These are phyloP conservation scores for Chromobotia macracanthus DNA, from an alignment of 2,797 vertebrate genomes.

Conservation along the genomic window DNA sequence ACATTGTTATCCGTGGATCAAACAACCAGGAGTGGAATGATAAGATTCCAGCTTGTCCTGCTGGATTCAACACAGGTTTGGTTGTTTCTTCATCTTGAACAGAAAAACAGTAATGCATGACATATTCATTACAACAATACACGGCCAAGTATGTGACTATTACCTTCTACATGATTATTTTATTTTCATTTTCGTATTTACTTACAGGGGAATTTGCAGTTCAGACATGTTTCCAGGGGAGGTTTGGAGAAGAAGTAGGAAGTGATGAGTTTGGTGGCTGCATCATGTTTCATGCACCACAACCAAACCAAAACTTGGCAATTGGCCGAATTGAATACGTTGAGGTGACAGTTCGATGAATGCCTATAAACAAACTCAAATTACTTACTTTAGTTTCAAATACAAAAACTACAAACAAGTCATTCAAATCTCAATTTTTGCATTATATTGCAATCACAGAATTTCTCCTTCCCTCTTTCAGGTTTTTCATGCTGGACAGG, in stretches of 20 bases:
- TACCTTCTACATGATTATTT: too few species aligned
- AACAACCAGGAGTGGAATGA: slow-evolving; percentile 78
- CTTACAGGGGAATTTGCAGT: slow-evolving; percentile 85
- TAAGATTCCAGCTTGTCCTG: slow-evolving; percentile 78
- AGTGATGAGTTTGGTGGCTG: slow-evolving; percentile 87
- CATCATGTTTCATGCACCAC: slow-evolving; percentile 87
- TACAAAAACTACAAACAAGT: too few species aligned
- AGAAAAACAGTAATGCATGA: not conserved
- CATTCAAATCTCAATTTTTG: not conserved
- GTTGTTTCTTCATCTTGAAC: not conserved
- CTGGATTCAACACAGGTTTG: slow-evolving; percentile 84
- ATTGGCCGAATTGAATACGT: slow-evolving; percentile 83
- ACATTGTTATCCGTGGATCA: slow-evolving; percentile 84
- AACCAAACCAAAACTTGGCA: slow-evolving; percentile 73
- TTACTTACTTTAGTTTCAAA: not conserved
- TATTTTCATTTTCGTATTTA: slow-evolving; percentile 29
- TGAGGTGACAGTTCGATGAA: slow-evolving; percentile 74
- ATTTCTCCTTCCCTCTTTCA: slow-evolving; percentile 54
- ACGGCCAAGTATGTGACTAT: too few species aligned
- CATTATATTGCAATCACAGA: not conserved
- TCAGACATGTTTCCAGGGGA: slow-evolving; percentile 88
- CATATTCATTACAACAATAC: not conserved
- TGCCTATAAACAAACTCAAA: not conserved
- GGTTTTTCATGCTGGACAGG: slow-evolving; percentile 84
- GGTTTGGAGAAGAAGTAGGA: slow-evolving; percentile 85